Base-by-base conservation (phyloP, 2,113 vertebrate genomes). In the Gopherus flavomarginatus region DNA sequence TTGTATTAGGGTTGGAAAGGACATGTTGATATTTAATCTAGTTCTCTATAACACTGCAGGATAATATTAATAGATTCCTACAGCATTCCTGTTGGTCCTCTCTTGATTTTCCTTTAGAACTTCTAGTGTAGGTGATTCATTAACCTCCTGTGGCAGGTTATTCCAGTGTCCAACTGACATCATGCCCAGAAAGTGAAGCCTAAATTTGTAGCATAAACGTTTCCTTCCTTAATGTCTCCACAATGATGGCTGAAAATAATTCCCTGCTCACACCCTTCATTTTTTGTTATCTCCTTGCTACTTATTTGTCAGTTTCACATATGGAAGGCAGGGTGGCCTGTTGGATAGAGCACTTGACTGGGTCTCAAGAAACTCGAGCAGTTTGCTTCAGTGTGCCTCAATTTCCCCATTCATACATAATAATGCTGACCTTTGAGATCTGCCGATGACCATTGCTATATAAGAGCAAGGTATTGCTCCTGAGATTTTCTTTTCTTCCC, bases 71-170 rank as follows among this genome's bases (percentile, higher is more conserved):
- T 69, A 44, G 38, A 8, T 50, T 54, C 12, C 2, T 87, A 14
- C 52, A 90, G 13, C 29, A 90, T 82, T 17, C 38, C 42, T 0
- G 1, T 53, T 11, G 52, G 1, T 35, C 24, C 81, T n/a, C 62
- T 47, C 29, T 26, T 87, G 11, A 22, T 78, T 22, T 57, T 59
- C 16, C 26, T 81, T 89, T 11, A 90, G 35, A 88, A 21, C 92
- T 93, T 97, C 83, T 87, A 42, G 22, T 27, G 69, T 57, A 65
- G 19, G 16, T 91, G 47, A 42, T 89, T 96, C 49, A 80, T 56
- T 81, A 82, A 82, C 21, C 11, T 6, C 3, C 10, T 47, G 26
- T 75, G 27, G 65, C 54, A 80, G 5, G 81, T 65, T 31, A 94
- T 90, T 80, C 69, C 29, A 27, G 91, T 90, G 13, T 93, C 31